Percentiles rank a stretch among this genome's conserved stretches.
Evolutionary conservation across 2,113 vertebrate genomes (phyloP).

Genomic region (Varanus salvator): DNA sequence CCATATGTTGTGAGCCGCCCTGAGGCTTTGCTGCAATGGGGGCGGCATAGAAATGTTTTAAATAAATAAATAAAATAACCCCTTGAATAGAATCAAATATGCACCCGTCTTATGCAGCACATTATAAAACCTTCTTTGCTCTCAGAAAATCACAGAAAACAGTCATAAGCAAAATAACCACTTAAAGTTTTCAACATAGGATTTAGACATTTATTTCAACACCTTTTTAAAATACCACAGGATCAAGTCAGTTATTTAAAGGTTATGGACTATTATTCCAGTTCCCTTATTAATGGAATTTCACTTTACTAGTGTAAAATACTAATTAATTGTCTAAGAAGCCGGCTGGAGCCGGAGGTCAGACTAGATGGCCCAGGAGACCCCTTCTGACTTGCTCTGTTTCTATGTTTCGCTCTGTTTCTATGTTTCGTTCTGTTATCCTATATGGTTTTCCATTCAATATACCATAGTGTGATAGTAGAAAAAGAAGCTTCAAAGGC

Average conservation of each 20-base stretch:
- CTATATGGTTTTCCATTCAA: constrained; percentile 7
- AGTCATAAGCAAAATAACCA: constrained; percentile 66
- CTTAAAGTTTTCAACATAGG: constrained; percentile 50
- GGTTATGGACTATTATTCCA: constrained; percentile 52
- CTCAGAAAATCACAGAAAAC: constrained; percentile 50
- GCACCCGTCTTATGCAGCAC: background rate
- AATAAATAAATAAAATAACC: too few species aligned
- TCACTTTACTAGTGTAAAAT: constrained; percentile 27
- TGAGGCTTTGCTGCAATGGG: too few species aligned
- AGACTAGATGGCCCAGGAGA: too few species aligned
- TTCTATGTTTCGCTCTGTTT: too few species aligned
- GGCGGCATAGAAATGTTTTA: too few species aligned
- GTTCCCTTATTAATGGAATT: constrained; percentile 57
- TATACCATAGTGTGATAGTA: background rate
- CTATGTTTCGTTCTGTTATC: constrained; percentile 14
- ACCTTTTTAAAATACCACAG: constrained; percentile 41
- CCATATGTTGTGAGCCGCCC: too few species aligned
- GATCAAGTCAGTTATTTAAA: constrained; percentile 55
- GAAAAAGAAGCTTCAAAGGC: constrained; percentile 28
- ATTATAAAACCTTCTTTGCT: constrained; percentile 26
- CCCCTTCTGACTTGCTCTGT: too few species aligned
- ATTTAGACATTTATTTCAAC: constrained; percentile 51
- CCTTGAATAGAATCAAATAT: constrained; percentile 2
- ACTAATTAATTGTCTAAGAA: constrained; percentile 53
- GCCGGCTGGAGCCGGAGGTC: background rate